Percentiles rank a stretch among this genome's conserved stretches.
Evolutionary conservation across 1,140 invertebrate species (phyloP).

Genomic region (Drosophila fuyamai): DNA sequence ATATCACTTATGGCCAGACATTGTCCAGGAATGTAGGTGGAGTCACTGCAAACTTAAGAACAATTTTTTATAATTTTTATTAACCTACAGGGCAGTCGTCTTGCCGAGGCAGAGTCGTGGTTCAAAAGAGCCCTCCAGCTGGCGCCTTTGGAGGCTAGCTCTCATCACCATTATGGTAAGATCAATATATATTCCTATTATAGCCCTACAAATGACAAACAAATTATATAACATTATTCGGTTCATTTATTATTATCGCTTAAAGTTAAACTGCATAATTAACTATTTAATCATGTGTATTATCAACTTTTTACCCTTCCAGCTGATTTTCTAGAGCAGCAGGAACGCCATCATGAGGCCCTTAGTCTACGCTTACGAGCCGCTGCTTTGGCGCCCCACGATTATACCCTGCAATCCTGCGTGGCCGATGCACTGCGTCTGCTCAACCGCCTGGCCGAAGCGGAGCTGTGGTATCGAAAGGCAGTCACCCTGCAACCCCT

Average conservation of each 20-base stretch:
- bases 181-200: conserved; percentile 6
- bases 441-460: conserved; percentile 90
- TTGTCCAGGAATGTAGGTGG: conserved; percentile 93
- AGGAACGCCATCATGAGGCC: conserved; percentile 91
- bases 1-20: conserved; percentile 95
- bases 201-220: too few species aligned
- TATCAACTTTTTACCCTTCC: conserved; percentile 17
- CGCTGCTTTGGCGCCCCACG: conserved; percentile 89
- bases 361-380: conserved; percentile 91
- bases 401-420: conserved; percentile 93
- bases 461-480: conserved; percentile 93
- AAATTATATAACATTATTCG: too few species aligned
- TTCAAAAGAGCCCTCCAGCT: conserved; percentile 92
- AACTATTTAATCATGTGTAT: too few species aligned
- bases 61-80: conserved; percentile 3
- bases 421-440: conserved; percentile 94
- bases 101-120: conserved; percentile 94
- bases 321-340: conserved; percentile 95
- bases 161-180: conserved; percentile 94
- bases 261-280: too few species aligned
- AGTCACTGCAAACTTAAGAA: background rate
- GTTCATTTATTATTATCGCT: too few species aligned
- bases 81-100: conserved; percentile 88
- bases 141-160: conserved; percentile 91
- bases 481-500: conserved; percentile 85